Evolutionary conservation across 2,888 invertebrate species (phyloP).

Genomic region (Drosophila recens): DNA sequence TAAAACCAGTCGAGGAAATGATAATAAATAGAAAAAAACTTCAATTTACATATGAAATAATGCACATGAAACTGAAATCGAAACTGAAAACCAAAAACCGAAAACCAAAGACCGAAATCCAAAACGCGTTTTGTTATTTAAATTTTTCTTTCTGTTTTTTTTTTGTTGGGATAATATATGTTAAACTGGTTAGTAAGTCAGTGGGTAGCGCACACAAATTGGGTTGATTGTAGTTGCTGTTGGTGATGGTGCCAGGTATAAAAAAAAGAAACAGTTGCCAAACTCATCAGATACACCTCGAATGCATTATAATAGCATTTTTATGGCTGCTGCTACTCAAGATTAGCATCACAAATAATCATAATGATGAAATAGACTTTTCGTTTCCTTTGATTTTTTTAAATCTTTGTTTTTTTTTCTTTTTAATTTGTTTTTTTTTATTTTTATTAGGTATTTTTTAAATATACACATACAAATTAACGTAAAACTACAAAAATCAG

Average conservation of each 20-base stretch:
- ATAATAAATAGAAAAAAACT: slow-evolving; percentile 24
- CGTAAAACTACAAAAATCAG: slow-evolving; percentile 82
- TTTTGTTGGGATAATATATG: slow-evolving; percentile 47
- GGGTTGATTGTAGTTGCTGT: slow-evolving; percentile 40
- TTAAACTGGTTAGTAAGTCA: slow-evolving; percentile 81
- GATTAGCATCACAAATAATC: slow-evolving; percentile 55
- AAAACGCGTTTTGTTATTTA: slow-evolving; percentile 76
- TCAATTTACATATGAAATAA: slow-evolving; percentile 70
- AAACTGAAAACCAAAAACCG: slow-evolving; percentile 58
- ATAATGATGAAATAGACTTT: slow-evolving; percentile 47
- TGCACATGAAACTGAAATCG: slow-evolving; percentile 66
- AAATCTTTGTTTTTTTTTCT: slow-evolving; percentile 42
- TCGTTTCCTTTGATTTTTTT: slow-evolving; percentile 53
- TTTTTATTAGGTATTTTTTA: slow-evolving; percentile 77
- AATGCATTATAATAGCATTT: slow-evolving; percentile 51
- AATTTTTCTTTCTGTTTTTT: slow-evolving; percentile 49
- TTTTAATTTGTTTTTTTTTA: slow-evolving; percentile 52
- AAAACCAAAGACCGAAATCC: slow-evolving; percentile 33
- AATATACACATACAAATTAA: slow-evolving; percentile 82
- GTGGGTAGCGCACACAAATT: slow-evolving; percentile 75
- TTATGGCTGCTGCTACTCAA: slow-evolving; percentile 42
- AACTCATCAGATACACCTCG: slow-evolving; percentile 42
- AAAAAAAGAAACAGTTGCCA: slow-evolving; percentile 40
- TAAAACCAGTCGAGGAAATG: slow-evolving; percentile 61
- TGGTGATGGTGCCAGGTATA: slow-evolving; percentile 39